These are phyloP conservation scores for Acanthisitta chloris DNA, from an alignment of 2,113 vertebrate species.

Conservation along the genomic window DNA sequence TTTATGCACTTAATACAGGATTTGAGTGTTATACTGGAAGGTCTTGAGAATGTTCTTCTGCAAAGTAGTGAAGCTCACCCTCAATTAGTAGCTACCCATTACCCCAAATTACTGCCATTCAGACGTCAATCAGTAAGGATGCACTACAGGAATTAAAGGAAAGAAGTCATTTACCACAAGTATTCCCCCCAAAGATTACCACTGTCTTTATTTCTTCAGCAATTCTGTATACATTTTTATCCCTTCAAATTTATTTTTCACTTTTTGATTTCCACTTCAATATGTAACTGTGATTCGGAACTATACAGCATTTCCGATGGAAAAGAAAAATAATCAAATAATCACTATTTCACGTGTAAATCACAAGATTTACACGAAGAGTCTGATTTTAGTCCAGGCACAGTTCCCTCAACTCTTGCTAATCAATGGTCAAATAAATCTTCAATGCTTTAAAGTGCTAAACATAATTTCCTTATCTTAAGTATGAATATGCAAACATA, in stretches of 20 bases:
- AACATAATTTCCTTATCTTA: constrained; percentile 20
- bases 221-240: not conserved
- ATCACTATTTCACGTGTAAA: not conserved
- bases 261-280: not conserved
- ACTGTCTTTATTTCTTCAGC: constrained; percentile 19
- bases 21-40: constrained; percentile 42
- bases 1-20: constrained; percentile 56
- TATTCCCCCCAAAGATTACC: constrained; percentile 28
- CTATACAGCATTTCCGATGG: not conserved
- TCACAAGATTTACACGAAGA: not conserved
- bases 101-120: constrained; percentile 60
- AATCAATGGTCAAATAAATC: not conserved
- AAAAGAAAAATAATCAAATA: not conserved
- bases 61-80: constrained; percentile 57
- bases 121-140: constrained; percentile 56
- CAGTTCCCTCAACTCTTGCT: not conserved
- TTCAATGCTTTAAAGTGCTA: not conserved
- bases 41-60: constrained; percentile 61
- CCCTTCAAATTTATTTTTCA: not conserved
- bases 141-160: constrained; percentile 54
- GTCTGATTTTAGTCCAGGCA: not conserved
- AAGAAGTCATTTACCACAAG: constrained; percentile 43
- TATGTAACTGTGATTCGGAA: not conserved
- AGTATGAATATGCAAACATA: constrained; percentile 21
- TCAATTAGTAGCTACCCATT: constrained; percentile 67